A percentile compares a stretch with the other conserved stretches of the same genome.
Conservation (phyloP, 2,113 vertebrate genomes). For the Syngnathoides biaculeatus region DNA sequence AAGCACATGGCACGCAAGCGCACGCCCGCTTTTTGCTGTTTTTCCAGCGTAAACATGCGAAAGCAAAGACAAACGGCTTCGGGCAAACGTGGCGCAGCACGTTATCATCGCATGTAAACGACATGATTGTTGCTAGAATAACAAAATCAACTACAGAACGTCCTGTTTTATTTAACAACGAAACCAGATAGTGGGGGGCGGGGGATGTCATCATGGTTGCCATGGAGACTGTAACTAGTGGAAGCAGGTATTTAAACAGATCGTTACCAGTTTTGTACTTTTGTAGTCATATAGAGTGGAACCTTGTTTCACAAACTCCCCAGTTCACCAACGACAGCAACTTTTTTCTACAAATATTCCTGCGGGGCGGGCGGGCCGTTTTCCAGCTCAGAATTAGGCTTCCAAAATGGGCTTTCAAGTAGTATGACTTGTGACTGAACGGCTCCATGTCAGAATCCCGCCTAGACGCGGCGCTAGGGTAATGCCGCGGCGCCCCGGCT, state of each 20-base stretch:
- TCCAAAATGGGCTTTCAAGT: no score
- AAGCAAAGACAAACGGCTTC: constrained; percentile 2
- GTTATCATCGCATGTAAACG: not conserved
- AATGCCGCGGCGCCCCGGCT: no score
- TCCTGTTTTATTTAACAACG: not conserved
- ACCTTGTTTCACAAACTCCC: no score
- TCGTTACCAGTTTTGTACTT: not conserved
- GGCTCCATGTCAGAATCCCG: no score
- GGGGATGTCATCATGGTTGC: not conserved
- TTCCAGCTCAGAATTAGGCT: no score
- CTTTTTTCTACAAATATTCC: no score
- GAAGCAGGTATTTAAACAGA: not conserved
- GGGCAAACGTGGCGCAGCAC: not conserved
- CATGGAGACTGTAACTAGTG: not conserved
- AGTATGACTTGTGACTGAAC: no score
- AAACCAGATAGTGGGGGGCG: not conserved
- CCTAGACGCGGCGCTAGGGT: no score
- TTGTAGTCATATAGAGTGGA: not conserved
- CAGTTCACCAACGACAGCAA: no score
- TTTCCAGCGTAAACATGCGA: not conserved
- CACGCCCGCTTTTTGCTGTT: not conserved
- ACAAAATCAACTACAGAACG: not conserved
- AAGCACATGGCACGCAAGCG: constrained; percentile 2
- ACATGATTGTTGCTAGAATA: not conserved
- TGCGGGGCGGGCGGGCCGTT: no score